phyloP scores from a whole-genome alignment of 2,797 vertebrate species.

The Phrynocephalus vlangalii region DNA sequence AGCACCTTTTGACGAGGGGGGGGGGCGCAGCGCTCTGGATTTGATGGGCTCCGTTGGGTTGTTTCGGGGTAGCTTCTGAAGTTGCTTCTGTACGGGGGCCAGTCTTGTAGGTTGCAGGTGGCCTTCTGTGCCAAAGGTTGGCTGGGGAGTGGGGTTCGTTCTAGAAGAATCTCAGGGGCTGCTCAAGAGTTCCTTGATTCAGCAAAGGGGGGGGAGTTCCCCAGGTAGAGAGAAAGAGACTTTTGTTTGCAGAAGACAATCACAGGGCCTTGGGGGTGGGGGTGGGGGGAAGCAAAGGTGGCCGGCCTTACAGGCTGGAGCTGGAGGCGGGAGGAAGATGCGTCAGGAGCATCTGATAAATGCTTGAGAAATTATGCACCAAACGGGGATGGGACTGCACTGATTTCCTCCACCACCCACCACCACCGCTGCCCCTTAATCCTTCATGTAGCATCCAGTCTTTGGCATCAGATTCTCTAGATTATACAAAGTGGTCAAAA shows the following conservation, averaged over 20 bases:
- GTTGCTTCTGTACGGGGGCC: slow-evolving; percentile 12
- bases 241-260: background rate
- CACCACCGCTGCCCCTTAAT: background rate
- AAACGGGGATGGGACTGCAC: background rate
- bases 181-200: background rate
- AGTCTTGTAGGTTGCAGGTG: background rate
- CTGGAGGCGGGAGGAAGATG: too few species aligned
- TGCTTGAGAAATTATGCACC: slow-evolving; percentile 35
- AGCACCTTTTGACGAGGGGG: slow-evolving; percentile 85
- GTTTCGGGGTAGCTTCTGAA: background rate
- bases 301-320: background rate
- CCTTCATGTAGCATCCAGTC: slow-evolving; percentile 40
- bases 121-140: background rate
- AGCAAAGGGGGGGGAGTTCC: background rate
- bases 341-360: slow-evolving; percentile 18
- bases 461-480: slow-evolving; percentile 16
- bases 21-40: fast-evolving
- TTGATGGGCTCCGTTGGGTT: background rate
- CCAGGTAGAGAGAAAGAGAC: background rate
- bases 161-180: background rate
- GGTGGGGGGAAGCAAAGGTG: background rate
- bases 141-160: too few species aligned
- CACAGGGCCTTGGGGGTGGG: slow-evolving; percentile 15
- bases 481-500: slow-evolving; percentile 12
- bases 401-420: background rate